Evolutionary conservation across 2,797 vertebrate genomes (phyloP).

Genomic region (Thripadectes ignobilis): DNA sequence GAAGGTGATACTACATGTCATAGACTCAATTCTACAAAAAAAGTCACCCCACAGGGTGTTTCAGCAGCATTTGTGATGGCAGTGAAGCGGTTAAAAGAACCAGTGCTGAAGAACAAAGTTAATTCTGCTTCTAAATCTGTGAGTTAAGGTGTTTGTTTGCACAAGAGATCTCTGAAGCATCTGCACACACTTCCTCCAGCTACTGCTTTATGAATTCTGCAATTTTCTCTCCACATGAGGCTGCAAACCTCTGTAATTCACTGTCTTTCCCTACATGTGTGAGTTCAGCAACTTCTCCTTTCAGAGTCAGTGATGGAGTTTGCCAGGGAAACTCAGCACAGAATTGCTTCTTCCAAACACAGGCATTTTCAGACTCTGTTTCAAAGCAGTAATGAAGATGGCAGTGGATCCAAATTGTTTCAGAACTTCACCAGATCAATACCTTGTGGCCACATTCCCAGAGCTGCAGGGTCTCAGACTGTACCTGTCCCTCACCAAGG

Average conservation of each 20-base stretch:
- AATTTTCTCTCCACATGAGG: constrained; percentile 10
- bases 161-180: constrained; percentile 32
- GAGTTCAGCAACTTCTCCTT: background rate
- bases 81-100: background rate
- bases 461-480: background rate
- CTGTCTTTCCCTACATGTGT: background rate
- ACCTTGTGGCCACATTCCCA: background rate
- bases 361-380: background rate
- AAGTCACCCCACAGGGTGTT: background rate
- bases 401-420: background rate
- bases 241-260: constrained; percentile 25
- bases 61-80: background rate
- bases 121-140: constrained; percentile 5
- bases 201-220: constrained; percentile 35
- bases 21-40: background rate
- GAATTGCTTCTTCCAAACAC: constrained; percentile 10
- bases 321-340: constrained; percentile 2
- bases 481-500: background rate
- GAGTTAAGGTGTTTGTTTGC: constrained; percentile 14
- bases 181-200: background rate
- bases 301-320: background rate
- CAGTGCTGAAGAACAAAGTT: background rate
- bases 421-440: background rate
- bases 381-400: background rate
- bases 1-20: too few relatives aligned